A percentile compares a stretch with the other conserved stretches of the same genome.
Conservation (phyloP, 2,888 invertebrate species). For the Coronaproctus castanopsis region DNA sequence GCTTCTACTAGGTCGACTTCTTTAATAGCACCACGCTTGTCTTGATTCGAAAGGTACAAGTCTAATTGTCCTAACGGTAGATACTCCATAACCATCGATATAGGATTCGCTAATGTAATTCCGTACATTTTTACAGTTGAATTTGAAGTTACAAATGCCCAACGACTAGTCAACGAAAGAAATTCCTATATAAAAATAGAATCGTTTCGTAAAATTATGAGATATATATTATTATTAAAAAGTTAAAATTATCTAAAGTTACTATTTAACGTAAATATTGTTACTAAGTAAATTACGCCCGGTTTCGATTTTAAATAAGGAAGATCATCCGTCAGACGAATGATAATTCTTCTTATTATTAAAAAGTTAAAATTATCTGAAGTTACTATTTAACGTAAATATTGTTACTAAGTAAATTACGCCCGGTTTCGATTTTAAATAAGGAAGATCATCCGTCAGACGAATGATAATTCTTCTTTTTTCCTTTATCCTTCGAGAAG, state of each 20-base stretch:
- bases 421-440: no score
- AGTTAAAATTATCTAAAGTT: neutral
- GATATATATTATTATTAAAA: conserved; percentile 1
- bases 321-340: no score
- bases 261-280: neutral
- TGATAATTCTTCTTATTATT: no score
- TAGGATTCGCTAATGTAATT: conserved; percentile 50
- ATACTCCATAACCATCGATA: conserved; percentile 64
- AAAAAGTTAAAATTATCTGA: no score
- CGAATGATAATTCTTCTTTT: no score
- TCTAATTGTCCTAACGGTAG: conserved; percentile 59
- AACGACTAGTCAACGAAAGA: conserved; percentile 51
- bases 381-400: no score
- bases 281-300: no score
- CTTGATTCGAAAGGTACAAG: conserved; percentile 35
- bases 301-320: no score
- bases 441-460: no score
- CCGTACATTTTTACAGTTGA: conserved; percentile 59
- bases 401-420: no score
- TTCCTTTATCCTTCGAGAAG: no score
- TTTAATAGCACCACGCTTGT: conserved; percentile 23
- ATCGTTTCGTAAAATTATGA: neutral
- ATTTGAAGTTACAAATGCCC: conserved; percentile 55
- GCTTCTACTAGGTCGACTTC: conserved; percentile 58
- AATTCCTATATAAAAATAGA: conserved; percentile 39